A percentile compares a stretch with the other conserved stretches of the same genome.
phyloP scores from a whole-genome alignment of 2,888 invertebrate genomes.

The Acanthococcus lagerstroemiae region DNA sequence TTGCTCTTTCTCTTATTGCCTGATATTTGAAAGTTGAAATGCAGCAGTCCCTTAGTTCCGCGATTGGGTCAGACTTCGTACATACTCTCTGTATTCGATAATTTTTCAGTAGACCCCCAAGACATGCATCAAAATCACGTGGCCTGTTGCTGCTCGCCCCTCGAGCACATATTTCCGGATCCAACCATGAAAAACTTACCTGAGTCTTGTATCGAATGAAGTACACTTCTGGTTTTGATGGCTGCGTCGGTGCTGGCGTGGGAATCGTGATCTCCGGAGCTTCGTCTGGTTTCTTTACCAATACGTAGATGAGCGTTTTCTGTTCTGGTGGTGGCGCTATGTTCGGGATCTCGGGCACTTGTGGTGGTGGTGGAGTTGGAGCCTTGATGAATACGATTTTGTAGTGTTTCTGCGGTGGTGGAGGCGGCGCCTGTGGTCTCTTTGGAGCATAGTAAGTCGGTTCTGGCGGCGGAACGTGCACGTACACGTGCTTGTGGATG shows the following conservation, averaged over 20 bases:
- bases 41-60: too few relatives aligned
- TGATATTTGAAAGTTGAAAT: too few relatives aligned
- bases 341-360: conserved; percentile 44
- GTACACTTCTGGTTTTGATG: conserved; percentile 80
- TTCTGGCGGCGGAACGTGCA: conserved; percentile 81
- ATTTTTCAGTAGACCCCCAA: too few relatives aligned
- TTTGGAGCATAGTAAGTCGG: conserved; percentile 60
- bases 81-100: too few relatives aligned
- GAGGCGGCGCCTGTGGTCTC: conserved; percentile 45
- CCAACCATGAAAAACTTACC: conserved; percentile 51
- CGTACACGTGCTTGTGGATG: conserved; percentile 82
- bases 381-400: conserved; percentile 76
- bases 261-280: conserved; percentile 69
- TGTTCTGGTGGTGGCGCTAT: conserved; percentile 74
- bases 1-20: too few relatives aligned
- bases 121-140: too few relatives aligned
- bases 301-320: conserved; percentile 77
- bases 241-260: conserved; percentile 70
- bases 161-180: too few relatives aligned
- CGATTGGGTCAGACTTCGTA: too few relatives aligned
- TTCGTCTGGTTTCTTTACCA: conserved; percentile 81
- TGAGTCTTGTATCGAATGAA: conserved; percentile 82
- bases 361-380: conserved; percentile 46
- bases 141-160: too few relatives aligned
- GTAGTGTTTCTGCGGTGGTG: conserved; percentile 66